These are phyloP conservation scores for Aphelenchoides besseyi DNA, from an alignment of 1,140 invertebrate genomes.

Conservation along the genomic window DNA sequence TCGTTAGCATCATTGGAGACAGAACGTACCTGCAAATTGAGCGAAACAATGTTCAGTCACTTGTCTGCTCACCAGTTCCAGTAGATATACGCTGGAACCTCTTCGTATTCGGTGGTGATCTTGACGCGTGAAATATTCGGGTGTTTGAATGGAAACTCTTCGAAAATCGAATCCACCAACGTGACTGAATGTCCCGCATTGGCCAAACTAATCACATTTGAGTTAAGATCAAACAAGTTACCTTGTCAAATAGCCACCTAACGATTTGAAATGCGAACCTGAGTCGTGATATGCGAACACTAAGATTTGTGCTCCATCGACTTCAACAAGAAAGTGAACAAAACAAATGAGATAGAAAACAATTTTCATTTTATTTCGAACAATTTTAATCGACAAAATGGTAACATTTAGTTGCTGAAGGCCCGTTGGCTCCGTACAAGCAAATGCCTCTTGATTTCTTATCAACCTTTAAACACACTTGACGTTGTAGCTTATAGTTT, in stretches of 20 bases:
- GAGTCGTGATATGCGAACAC: background rate
- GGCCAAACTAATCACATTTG: background rate
- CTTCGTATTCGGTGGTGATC: background rate
- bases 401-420: background rate
- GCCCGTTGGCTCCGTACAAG: too few relatives aligned
- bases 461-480: too few relatives aligned
- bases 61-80: too few relatives aligned
- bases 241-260: background rate
- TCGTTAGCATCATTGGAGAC: background rate
- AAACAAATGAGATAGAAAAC: too few relatives aligned
- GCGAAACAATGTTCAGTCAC: too few relatives aligned
- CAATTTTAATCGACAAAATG: background rate
- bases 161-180: slow-evolving; percentile 7
- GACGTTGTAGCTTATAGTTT: too few relatives aligned
- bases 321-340: background rate
- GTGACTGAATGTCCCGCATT: background rate
- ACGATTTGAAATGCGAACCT: background rate
- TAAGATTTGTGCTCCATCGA: background rate
- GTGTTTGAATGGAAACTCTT: background rate
- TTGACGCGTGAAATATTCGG: background rate
- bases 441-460: too few relatives aligned
- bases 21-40: too few relatives aligned
- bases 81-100: background rate
- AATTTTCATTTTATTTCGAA: too few relatives aligned
- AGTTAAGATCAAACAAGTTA: background rate